phyloP scores from a whole-genome alignment of 2,113 vertebrate species.

The Turnix velox region DNA sequence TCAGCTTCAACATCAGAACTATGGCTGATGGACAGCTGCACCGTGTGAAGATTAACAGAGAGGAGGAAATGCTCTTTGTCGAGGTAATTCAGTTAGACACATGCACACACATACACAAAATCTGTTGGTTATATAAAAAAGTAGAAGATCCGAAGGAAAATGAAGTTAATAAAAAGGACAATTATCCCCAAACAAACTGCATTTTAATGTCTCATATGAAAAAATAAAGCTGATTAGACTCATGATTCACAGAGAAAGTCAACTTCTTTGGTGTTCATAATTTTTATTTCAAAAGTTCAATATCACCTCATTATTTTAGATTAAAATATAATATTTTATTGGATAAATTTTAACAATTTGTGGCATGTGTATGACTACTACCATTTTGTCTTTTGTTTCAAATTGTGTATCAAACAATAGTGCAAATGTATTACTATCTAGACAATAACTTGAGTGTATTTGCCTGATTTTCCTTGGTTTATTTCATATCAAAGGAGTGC shows the following conservation, averaged over 20 bases:
- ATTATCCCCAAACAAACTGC: neutral
- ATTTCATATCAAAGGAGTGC: neutral
- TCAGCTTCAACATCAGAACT: slow-evolving; percentile 70
- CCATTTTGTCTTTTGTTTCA: neutral
- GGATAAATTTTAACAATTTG: neutral
- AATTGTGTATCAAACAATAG: neutral
- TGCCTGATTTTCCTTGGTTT: neutral
- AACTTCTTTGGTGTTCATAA: neutral
- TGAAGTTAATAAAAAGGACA: neutral
- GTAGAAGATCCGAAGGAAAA: neutral
- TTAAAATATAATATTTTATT: neutral
- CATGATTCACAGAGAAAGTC: neutral
- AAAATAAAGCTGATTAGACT: neutral
- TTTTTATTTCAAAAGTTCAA: neutral
- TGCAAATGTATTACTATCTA: neutral
- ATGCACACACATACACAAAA: neutral
- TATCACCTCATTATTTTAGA: neutral
- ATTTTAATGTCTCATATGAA: neutral
- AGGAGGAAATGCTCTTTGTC: slow-evolving; percentile 69
- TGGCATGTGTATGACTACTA: neutral
- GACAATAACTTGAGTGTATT: neutral
- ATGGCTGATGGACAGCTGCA: slow-evolving; percentile 81
- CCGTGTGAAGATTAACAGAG: slow-evolving; percentile 73
- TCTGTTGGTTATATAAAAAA: neutral
- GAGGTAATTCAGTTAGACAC: slow-evolving; percentile 66